Evolutionary conservation across 2,888 invertebrate species (phyloP), one percentile per base, ranked within the genome.

Genomic region (Nezara viridula): DNA sequence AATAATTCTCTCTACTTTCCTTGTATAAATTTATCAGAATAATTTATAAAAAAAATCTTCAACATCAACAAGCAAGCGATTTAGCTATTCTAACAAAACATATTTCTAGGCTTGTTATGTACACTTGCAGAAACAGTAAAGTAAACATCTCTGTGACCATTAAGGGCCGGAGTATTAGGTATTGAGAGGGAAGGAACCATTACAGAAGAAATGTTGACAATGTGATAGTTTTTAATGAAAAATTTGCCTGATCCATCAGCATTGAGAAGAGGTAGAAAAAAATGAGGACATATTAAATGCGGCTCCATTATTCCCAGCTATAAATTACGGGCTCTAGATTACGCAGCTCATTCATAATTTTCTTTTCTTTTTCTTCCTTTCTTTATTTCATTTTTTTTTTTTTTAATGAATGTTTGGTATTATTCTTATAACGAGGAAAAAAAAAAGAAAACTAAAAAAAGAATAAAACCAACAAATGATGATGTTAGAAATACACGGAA

Each of bases 241-340:
- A 60, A 60, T 66, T 32, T 66, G 5, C 66, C 16, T 32, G 66
- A 66, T 66, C 66, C 66, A 66, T 32, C 66, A 32, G 32, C 66
- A 66, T 66, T 32, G 16, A 66, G 66, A 32, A 32, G 66, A 66
- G 66, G 32, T 32, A 32, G 32, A 32, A 12, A 66, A 66, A 66
- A 66, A 66, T 66, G 66, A 66, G 66, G 66, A 66, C 66, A 66
- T 66, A 66, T 66, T 66, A 66, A 66, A 66, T 32, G 32, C 32
- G 66, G 19, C 14, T 32, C 66, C 66, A 66, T 66, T 66, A 32
- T 66, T 66, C 32, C 60, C 66, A 66, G 66, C 32, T 4, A 32
- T 66, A 66, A 66, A 66, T 60, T 60, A 60, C 60, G 14, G 60
- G 27, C 60, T 27, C 27, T 60, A 60, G 60, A 60, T 60, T n/a